Conservation (phyloP, 2,888 invertebrate species). For the Ornithoptera priamus region DNA sequence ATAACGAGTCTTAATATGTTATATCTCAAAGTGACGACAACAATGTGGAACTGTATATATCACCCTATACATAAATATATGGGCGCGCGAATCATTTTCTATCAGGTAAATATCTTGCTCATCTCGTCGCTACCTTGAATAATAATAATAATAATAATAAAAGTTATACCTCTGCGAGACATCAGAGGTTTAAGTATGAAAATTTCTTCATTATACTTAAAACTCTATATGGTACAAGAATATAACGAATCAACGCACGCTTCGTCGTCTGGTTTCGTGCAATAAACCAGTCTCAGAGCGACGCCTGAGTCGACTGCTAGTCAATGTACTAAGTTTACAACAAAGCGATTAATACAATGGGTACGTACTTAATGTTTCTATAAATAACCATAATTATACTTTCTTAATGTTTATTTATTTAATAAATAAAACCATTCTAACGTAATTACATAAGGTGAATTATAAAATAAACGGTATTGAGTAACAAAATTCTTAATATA, state of each 20-base stretch:
- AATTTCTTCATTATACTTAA: not conserved
- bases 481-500: too few relatives aligned
- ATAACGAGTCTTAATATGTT: too few relatives aligned
- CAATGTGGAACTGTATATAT: too few relatives aligned
- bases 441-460: not conserved
- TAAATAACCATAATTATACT: constrained; percentile 2
- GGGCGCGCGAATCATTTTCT: too few relatives aligned
- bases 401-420: not conserved
- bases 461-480: too few relatives aligned
- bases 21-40: too few relatives aligned
- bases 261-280: constrained; percentile 13
- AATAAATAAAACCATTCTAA: not conserved
- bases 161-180: constrained; percentile 14
- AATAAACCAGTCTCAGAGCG: constrained; percentile 31
- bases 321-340: not conserved
- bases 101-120: not conserved
- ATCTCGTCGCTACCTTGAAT: not conserved
- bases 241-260: constrained; percentile 9
- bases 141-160: not conserved
- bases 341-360: constrained; percentile 29
- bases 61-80: too few relatives aligned
- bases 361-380: constrained; percentile 24
- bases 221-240: constrained; percentile 14
- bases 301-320: constrained; percentile 26
- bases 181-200: constrained; percentile 4